These are phyloP conservation scores for Pheosia tremula DNA, from an alignment of 2,888 invertebrate genomes.

Conservation along the genomic window DNA sequence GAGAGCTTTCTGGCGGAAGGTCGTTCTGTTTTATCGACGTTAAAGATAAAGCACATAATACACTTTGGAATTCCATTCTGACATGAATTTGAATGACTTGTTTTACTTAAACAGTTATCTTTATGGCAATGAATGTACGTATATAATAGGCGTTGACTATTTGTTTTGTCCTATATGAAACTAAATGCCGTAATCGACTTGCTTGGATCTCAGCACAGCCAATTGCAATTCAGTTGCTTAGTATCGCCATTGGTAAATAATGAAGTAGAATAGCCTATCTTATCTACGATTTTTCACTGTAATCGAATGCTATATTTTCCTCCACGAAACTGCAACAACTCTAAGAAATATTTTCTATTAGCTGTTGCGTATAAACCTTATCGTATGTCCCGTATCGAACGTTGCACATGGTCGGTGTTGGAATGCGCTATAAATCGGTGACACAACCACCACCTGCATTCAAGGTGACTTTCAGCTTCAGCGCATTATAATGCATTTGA, in stretches of 20 bases:
- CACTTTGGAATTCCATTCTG: background rate
- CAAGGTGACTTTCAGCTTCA: conserved; percentile 42
- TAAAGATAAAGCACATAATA: conserved; percentile 5
- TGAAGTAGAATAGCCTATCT: no score
- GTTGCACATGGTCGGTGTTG: conserved; percentile 26
- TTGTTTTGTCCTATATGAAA: background rate
- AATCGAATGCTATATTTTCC: no score
- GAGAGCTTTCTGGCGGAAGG: conserved; percentile 21
- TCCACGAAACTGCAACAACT: background rate
- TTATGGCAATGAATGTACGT: background rate
- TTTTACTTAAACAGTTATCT: background rate
- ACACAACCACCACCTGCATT: conserved; percentile 22
- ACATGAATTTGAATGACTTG: background rate
- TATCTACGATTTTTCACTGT: no score
- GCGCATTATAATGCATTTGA: conserved; percentile 19
- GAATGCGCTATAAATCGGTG: conserved; percentile 36
- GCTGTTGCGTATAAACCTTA: conserved; percentile 20
- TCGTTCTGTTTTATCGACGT: conserved; percentile 1
- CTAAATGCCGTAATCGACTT: background rate
- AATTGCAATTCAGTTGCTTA: background rate
- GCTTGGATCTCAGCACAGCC: background rate
- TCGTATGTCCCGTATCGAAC: conserved; percentile 28
- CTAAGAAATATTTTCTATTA: conserved; percentile 12
- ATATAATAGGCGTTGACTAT: background rate
- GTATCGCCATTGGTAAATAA: no score